Percentiles rank a stretch among this genome's conserved stretches.
Evolutionary conservation across 2,888 invertebrate species (phyloP).

Genomic region (Marasmarcha lunaedactyla): DNA sequence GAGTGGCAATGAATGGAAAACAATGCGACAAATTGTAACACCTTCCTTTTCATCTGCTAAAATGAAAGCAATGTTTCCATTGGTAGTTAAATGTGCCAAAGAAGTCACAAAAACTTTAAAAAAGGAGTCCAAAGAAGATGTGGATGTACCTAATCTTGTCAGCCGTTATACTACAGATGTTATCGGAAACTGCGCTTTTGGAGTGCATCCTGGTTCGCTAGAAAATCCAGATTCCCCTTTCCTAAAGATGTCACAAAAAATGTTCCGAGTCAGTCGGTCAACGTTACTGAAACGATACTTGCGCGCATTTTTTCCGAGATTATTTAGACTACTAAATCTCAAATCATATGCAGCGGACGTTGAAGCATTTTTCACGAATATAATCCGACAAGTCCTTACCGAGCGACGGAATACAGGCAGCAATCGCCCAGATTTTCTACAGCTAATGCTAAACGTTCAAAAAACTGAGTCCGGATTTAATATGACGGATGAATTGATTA

Average conservation of each 20-base stretch:
- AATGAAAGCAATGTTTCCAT: conserved; percentile 63
- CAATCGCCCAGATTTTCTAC: conserved; percentile 51
- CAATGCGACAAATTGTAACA: conserved; percentile 54
- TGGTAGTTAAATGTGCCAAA: conserved; percentile 48
- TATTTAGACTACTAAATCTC: conserved; percentile 55
- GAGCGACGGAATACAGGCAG: conserved; percentile 40
- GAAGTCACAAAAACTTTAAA: conserved; percentile 34
- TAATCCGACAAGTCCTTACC: conserved; percentile 48
- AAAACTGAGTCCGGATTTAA: conserved; percentile 36
- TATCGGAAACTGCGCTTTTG: conserved; percentile 60
- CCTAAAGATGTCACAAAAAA: conserved; percentile 53
- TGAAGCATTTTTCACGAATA: conserved; percentile 47
- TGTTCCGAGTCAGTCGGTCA: conserved; percentile 46
- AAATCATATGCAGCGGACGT: conserved; percentile 49
- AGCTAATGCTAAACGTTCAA: conserved; percentile 59
- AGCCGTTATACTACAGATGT: conserved; percentile 55
- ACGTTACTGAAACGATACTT: conserved; percentile 53
- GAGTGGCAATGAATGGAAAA: conserved; percentile 59
- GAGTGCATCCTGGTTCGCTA: conserved; percentile 49
- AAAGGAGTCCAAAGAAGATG: conserved; percentile 29
- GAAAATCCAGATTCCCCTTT: conserved; percentile 51
- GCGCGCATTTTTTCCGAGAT: conserved; percentile 46
- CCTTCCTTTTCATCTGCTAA: conserved; percentile 62
- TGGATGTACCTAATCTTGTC: conserved; percentile 48
- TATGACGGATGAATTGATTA: conserved; percentile 60